Base-by-base conservation (phyloP, 2,797 vertebrate genomes). In the Leptoclinus maculatus region DNA sequence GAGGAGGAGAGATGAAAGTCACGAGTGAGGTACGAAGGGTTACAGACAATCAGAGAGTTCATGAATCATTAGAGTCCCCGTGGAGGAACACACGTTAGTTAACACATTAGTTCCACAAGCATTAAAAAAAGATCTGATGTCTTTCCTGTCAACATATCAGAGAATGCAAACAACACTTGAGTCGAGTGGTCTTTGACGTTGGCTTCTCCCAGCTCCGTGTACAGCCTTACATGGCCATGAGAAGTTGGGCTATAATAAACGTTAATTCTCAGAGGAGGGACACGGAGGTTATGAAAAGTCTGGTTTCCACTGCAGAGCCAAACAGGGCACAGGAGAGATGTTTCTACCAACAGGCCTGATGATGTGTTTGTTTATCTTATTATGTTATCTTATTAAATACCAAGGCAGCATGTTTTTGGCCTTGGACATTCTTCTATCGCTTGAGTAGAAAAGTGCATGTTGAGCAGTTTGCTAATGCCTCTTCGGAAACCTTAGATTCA, bases 211-310 rank as follows among this genome's bases (percentile, higher is more conserved):
- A 1, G 32, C 70, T 87, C 34, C 47, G 53, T 62, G n/a, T 64
- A 70, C 65, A 71, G 71, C 93, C 94, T 54, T 94, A 94, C 80
- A 94, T 90, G 92, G 94, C 71, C 79, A 91, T 76, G 80, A 81
- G 68, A 66, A 68, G 49, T 43, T 45, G 38, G 68, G 65, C 79
- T 74, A 68, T 66, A 62, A 87, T 60, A 76, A 88, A 83, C 47
- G 57, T 68, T 49, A 53, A 80, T 66, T 88, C 88, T 92, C 86
- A 63, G 70, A 71, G 79, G 87, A 78, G 74, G 56, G 47, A 65
- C 58, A 63, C 64, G 3, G 73, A 74, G 77, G 84, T 88, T 88
- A 90, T 78, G 74, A 88, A 88, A 89, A 87, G 85, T 89, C 88
- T 87, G 75, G 85, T 82, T 86, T 85, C 77, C 76, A 76, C 51